Conservation (phyloP, 2,888 invertebrate genomes). For the Serripes groenlandicus region DNA sequence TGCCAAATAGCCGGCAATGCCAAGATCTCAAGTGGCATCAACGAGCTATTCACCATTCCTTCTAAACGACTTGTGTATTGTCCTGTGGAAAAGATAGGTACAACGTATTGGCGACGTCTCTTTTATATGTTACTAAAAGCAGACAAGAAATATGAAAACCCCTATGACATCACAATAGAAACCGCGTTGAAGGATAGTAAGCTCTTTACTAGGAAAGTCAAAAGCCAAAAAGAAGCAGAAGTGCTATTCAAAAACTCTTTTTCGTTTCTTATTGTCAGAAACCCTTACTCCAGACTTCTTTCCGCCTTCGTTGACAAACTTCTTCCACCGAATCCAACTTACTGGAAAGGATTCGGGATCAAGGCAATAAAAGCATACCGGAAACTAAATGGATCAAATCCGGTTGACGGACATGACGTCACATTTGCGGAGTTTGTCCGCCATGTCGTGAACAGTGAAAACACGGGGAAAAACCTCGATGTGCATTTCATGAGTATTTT, state of each 20-base stretch:
- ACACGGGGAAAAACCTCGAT: slow-evolving; percentile 27
- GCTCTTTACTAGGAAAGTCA: background rate
- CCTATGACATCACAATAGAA: slow-evolving; percentile 49
- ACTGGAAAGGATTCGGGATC: slow-evolving; percentile 53
- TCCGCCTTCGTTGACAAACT: slow-evolving; percentile 61
- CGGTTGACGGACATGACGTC: slow-evolving; percentile 46
- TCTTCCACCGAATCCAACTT: slow-evolving; percentile 53
- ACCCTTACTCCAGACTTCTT: slow-evolving; percentile 53
- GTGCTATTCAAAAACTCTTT: slow-evolving; percentile 30
- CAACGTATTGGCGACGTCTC: slow-evolving; percentile 54
- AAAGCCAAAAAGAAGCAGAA: background rate
- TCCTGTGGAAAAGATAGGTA: slow-evolving; percentile 57
- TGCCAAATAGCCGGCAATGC: background rate
- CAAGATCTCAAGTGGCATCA: background rate
- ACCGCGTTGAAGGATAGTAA: slow-evolving; percentile 10
- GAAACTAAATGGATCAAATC: background rate
- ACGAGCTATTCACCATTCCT: slow-evolving; percentile 11
- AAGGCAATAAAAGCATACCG: slow-evolving; percentile 36
- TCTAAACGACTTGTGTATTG: slow-evolving; percentile 43
- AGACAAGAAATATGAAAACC: slow-evolving; percentile 18
- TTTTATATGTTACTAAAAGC: slow-evolving; percentile 37
- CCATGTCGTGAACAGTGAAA: slow-evolving; percentile 30
- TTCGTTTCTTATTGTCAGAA: slow-evolving; percentile 49
- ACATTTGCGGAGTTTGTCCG: slow-evolving; percentile 61
- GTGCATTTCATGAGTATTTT: slow-evolving; percentile 48